Base-by-base conservation (phyloP, 2,888 invertebrate genomes). In the Brenthis daphne region DNA sequence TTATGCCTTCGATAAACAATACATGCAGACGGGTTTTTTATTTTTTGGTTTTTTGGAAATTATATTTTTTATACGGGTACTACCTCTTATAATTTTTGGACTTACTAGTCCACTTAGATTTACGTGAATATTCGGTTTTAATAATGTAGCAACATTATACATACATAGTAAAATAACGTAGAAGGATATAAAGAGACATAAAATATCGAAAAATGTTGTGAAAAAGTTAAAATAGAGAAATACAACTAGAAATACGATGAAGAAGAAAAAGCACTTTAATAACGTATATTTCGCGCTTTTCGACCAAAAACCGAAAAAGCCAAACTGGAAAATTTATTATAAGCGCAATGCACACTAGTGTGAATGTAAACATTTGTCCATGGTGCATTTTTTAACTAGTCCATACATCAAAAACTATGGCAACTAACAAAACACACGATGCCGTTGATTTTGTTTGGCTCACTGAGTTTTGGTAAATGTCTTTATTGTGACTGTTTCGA, bases 401-500 rank as follows among this genome's bases (percentile, higher is more conserved):
- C 80, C 81, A 81, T 85, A 83, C 82, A 82, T 85, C 83, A 86
- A 84, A 85, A 86, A 85, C 83, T 82, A 82, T 81, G 78, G 78
- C 71, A 76, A 73, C 78, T 76, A 79, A 83, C 83, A 82, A 83
- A 84, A 83, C 83, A 85, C 84, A 85, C 82, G 77, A 80, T 79
- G 78, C 79, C 76, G 80, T 76, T 81, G 80, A 76, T 82, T 83
- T 84, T 80, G 81, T 80, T 79, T 75, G 76, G 77, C 77, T 81
- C 81, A 81, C 79, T 82, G 80, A 83, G 82, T 82, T 80, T 82
- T 80, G 76, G 79, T 82, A 77, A 81, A 80, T 78, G 77, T 80
- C 80, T 80, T 79, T 78, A 77, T 75, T 69, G 67, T 67, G 68
- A 70, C 70, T 65, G 70, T 71, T 71, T 71, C 68, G 67, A 72